phyloP scores from a whole-genome alignment of 2,888 invertebrate genomes.

The Orthosia cruda region DNA sequence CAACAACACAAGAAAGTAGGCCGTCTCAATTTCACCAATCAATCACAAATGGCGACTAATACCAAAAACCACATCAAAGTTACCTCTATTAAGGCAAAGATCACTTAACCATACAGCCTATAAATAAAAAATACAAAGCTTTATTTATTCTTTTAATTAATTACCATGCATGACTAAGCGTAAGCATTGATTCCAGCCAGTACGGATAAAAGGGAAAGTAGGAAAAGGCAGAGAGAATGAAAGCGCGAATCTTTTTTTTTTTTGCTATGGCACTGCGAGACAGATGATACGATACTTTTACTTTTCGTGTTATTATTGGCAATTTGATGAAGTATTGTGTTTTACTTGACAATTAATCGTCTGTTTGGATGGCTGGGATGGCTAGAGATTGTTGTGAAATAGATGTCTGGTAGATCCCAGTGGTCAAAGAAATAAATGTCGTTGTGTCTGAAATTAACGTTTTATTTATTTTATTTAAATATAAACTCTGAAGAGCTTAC shows the following conservation, averaged over 20 bases:
- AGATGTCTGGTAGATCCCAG: neutral
- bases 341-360: slow-evolving; percentile 6
- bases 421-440: neutral
- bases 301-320: slow-evolving; percentile 45
- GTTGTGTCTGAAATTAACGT: neutral
- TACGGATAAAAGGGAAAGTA: slow-evolving; percentile 62
- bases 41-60: neutral
- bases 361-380: neutral
- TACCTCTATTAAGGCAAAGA: neutral
- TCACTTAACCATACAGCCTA: neutral
- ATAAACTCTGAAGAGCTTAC: no score
- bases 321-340: slow-evolving; percentile 39
- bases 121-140: slow-evolving; percentile 45
- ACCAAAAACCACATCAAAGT: neutral
- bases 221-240: slow-evolving; percentile 45
- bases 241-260: slow-evolving; percentile 39
- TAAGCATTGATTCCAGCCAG: slow-evolving; percentile 53
- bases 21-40: slow-evolving; percentile 1
- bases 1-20: slow-evolving; percentile 28
- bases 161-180: slow-evolving; percentile 76
- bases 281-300: slow-evolving; percentile 53
- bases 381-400: neutral
- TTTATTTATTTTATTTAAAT: neutral
- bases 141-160: slow-evolving; percentile 41
- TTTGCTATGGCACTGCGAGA: slow-evolving; percentile 25